Conservation (phyloP, 2,797 vertebrate genomes). For the Cuniculus paca region DNA sequence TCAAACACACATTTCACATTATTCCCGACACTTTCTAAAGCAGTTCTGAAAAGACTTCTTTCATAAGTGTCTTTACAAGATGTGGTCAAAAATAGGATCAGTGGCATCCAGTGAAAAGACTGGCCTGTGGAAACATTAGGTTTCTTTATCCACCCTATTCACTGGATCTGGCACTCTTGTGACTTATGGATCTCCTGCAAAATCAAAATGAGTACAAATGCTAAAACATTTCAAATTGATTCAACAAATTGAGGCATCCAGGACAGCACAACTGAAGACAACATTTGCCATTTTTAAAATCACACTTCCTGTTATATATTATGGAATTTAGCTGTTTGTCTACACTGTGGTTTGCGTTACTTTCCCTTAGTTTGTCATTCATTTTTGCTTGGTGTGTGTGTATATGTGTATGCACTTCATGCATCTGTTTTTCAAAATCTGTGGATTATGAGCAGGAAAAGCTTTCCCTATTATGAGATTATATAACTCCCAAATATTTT, state of each 20-base stretch:
- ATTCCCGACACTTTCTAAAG: neutral
- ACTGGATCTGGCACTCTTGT: neutral
- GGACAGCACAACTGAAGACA: neutral
- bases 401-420: neutral
- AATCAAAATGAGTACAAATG: neutral
- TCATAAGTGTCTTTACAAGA: neutral
- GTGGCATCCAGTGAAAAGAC: neutral
- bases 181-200: neutral
- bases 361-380: neutral
- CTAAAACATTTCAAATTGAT: neutral
- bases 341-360: neutral
- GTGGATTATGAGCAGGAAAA: slow-evolving; percentile 24
- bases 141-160: neutral
- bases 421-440: neutral
- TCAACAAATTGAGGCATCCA: neutral
- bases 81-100: neutral
- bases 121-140: neutral
- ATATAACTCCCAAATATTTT: slow-evolving; percentile 1
- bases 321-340: neutral
- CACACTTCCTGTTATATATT: neutral
- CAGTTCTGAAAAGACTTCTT: neutral
- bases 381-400: neutral
- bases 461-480: neutral
- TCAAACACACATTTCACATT: neutral
- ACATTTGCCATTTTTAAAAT: neutral